Conservation (phyloP, 2,888 invertebrate species). For the Amphipoea oculea region DNA sequence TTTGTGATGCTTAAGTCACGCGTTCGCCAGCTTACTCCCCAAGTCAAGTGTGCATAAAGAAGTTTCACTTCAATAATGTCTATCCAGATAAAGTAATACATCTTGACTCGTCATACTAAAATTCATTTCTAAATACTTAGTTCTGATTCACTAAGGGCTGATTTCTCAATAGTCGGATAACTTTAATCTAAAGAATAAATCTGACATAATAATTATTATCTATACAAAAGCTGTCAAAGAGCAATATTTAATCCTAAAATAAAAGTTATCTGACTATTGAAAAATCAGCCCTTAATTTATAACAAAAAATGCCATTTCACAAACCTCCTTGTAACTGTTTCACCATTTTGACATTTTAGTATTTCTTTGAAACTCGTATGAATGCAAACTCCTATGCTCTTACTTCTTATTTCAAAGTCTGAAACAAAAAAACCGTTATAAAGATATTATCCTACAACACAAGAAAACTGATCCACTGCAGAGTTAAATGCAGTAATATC, state of each 20-base stretch:
- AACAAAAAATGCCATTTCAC: background rate
- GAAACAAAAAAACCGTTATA: constrained; percentile 62
- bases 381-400: constrained; percentile 95
- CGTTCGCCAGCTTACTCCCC: too few relatives aligned
- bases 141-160: too few relatives aligned
- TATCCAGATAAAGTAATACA: background rate
- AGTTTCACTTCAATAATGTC: too few relatives aligned
- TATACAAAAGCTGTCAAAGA: too few relatives aligned
- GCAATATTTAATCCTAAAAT: too few relatives aligned
- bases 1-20: too few relatives aligned
- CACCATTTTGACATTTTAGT: constrained; percentile 94
- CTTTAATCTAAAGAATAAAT: too few relatives aligned
- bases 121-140: background rate
- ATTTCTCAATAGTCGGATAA: too few relatives aligned
- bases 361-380: constrained; percentile 96
- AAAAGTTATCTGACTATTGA: too few relatives aligned
- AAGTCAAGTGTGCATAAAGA: too few relatives aligned
- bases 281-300: too few relatives aligned
- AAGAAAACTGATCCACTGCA: background rate
- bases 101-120: background rate
- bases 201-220: too few relatives aligned
- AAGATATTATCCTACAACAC: background rate
- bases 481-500: background rate
- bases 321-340: constrained; percentile 94
- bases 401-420: constrained; percentile 95